Evolutionary conservation across 2,113 vertebrate genomes (phyloP), one percentile per base, ranked within the genome.

Genomic region (Seriola rivoliana): DNA sequence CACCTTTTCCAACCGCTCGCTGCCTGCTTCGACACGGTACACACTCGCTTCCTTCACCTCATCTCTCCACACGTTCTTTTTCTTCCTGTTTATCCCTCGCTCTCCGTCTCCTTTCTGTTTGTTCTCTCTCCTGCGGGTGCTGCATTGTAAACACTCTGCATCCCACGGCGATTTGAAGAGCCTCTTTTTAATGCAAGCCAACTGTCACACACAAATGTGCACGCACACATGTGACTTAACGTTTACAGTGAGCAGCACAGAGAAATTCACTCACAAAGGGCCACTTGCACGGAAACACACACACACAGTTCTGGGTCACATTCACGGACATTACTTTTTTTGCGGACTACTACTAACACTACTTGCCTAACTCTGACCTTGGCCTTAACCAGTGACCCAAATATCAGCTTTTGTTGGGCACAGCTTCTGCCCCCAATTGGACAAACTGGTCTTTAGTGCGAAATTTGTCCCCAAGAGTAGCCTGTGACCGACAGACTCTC

Each of bases 141-240:
- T 67, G 80, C 52, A 68, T 87, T 34, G 12, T 55, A 89, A 91
- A 90, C 80, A 79, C 64, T 21, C 48, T 12, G n/a, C 71, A 79
- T 70, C 86, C 89, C 57, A 52, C 21, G 64, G 85, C 54, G 50
- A 85, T 65, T 68, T 62, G 13, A 73, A 71, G 72, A 85, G 65
- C 50, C 54, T 79, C 71, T 72, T 83, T 86, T 80, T 84, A 90
- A 85, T 82, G 86, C 66, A 36, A 85, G 81, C 79, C 75, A 85
- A 88, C 89, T 87, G 75, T 87, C 85, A 62, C 78, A 73, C 67
- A 58, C 25, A 82, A 62, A 85, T 55, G 42, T 1, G 23, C 67
- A 77, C 36, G 5, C 77, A 78, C 63, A 82, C 82, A 55, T 80
- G 71, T 79, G 75, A 76, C 83, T 63, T 13, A 82, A 70, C 79